Base-by-base conservation (phyloP, 2,888 invertebrate genomes). In the Drosophila sordidapex region DNA sequence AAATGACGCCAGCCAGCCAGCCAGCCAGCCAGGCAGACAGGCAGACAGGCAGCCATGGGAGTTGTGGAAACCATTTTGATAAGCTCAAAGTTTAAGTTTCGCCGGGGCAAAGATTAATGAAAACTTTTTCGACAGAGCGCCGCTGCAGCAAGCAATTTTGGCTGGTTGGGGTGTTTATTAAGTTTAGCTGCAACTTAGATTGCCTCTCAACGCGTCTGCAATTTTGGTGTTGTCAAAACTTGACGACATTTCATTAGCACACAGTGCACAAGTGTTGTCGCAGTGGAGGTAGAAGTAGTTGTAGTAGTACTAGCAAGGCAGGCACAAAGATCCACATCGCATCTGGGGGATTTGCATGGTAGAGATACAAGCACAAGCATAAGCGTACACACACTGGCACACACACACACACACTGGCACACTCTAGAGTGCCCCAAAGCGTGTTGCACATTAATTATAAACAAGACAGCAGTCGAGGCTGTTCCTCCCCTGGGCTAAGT, bases 201-300 rank as follows among this genome's bases (percentile, higher is more conserved):
- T 87, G 83, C 78, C 82, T 74, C 72, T 81, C 74, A 68, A 59
- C 72, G 62, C 62, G 61, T 78, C 63, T 78, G 72, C 76, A 66
- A 74, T 78, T 79, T 78, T 53, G 25, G 67, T 38, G 54, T 61
- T 80, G 81, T 85, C 86, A 85, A 83, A 87, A 87, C 84, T 86
- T 82, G 85, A 82, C 70, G 83, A 85, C 82, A 72, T 88, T 85
- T 86, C 85, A 86, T 85, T 85, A 87, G 74, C 83, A 83, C 70
- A 43, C 72, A 63, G 31, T 15, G 36, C 38, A 64, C 25, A 13
- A 54, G 27, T 18, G 40, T 46, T 27, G 70, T 54, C 27, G 38
- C 31, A 43, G 15, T 25, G 4, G 21, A 21, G 21, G 43, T 18
- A 18, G 15, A 21, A 21, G 57, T 25, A 35, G 35, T 33, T 15